phyloP scores from a whole-genome alignment of 1,140 invertebrate genomes.

The Heliconius hermathena region DNA sequence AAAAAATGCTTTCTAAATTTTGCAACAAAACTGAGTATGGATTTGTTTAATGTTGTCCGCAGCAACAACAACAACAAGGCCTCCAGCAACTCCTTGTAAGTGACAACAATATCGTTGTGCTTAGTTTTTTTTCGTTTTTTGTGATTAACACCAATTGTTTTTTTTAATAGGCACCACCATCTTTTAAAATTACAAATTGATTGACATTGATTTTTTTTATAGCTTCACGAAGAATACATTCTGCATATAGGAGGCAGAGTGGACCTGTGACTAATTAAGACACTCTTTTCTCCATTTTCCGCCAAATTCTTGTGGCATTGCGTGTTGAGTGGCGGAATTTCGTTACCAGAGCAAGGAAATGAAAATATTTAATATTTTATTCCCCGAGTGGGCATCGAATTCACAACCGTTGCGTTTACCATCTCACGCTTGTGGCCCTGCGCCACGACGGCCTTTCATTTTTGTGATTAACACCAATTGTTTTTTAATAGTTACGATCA shows the following conservation, averaged over 20 bases:
- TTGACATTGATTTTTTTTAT: neutral
- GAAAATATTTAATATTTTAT: no score
- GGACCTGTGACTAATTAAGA: no score
- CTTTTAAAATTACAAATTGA: conserved; percentile 18
- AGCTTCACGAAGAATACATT: no score
- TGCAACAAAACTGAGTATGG: conserved; percentile 40
- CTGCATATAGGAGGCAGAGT: no score
- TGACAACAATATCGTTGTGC: conserved; percentile 64
- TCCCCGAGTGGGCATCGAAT: no score
- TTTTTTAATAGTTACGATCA: conserved; percentile 3
- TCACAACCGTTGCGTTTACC: no score
- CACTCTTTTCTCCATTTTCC: no score
- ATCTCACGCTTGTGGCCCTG: no score
- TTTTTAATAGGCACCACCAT: conserved; percentile 18
- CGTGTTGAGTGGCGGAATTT: no score
- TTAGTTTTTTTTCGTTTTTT: conserved; percentile 60
- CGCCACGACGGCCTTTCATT: conserved; percentile 37
- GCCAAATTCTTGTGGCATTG: no score
- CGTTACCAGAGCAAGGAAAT: no score
- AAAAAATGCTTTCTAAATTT: conserved; percentile 6
- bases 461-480: conserved; percentile 70
- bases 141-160: conserved; percentile 67
- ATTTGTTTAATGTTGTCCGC: conserved; percentile 71
- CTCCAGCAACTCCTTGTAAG: conserved; percentile 86
- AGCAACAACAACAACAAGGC: conserved; percentile 85